Evolutionary conservation across 2,797 vertebrate species (phyloP).

Genomic region (Alcedo quadribrachys): DNA sequence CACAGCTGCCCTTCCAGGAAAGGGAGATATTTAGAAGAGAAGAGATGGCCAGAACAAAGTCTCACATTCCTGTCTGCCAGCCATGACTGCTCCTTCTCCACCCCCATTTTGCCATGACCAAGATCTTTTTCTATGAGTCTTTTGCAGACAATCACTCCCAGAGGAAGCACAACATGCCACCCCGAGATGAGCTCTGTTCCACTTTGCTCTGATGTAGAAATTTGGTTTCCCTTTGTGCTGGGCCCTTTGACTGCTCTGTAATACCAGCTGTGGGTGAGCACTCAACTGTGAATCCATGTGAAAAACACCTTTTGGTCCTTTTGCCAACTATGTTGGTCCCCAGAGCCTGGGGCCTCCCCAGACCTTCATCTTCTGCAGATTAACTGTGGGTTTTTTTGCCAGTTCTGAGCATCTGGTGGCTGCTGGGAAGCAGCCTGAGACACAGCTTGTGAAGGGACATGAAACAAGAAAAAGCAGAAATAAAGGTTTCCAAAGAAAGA

Average conservation of each 20-base stretch:
- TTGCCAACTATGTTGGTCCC: neutral
- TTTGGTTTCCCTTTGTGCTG: rapidly evolving
- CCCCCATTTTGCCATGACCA: neutral
- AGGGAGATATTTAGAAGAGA: neutral
- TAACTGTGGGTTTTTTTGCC: neutral
- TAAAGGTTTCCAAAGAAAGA: neutral
- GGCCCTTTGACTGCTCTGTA: rapidly evolving
- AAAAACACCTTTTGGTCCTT: conserved; percentile 25
- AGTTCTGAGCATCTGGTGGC: neutral
- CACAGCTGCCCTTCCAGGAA: neutral
- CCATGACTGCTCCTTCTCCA: neutral
- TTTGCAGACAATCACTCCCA: neutral
- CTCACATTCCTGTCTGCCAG: neutral
- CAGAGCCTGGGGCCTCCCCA: conserved; percentile 22
- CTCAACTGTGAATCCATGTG: conserved; percentile 9
- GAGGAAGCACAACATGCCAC: rapidly evolving
- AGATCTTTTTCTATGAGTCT: neutral
- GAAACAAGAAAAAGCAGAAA: neutral
- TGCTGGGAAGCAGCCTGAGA: neutral
- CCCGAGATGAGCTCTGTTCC: neutral
- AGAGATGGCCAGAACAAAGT: neutral
- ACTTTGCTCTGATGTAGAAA: neutral
- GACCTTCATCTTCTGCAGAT: neutral
- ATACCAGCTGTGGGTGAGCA: neutral
- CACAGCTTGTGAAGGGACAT: neutral